Evolutionary conservation across 2,113 vertebrate species (phyloP), one percentile per base, ranked within the genome.

Genomic region (Meleagris gallopavo): DNA sequence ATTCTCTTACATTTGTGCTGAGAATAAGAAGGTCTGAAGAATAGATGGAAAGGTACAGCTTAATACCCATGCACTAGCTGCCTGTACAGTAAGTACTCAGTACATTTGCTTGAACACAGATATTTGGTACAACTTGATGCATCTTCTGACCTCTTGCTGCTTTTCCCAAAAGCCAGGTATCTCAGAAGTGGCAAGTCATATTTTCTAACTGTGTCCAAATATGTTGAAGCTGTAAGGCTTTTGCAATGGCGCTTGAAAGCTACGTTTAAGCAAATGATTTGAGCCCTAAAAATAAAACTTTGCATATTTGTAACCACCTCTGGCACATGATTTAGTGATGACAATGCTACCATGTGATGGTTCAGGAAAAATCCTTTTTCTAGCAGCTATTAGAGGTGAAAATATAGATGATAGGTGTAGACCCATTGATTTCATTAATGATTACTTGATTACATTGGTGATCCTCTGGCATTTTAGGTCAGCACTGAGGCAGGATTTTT

Each of bases 401-500:
- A 90, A 29, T 83, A 7, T 36, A 57, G 13, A 75, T 57, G 54
- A 30, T 54, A 54, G 52, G 17, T 74, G 52, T 50, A 48, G 34
- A 75, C 70, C 71, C 38, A 21, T 34, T 89, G 57, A 41, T 95
- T 90, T 90, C 9, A 29, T 67, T 89, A 75, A 55, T 75, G 38
- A 48, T 82, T 18, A 22, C 88, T 77, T 80, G 55, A 72, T 89
- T 72, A 36, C 22, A 38, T 50, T n/a, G 45, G 34, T 8, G 4
- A 36, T 73, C 25, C 13, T 86, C 32, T 57, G 30, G 27, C 40
- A 90, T 27, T 77, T 86, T 29, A 60, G 61, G 32, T 89, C 61
- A 91, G 30, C 50, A 60, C 25, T 4, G 24, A 82, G 87, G 78
- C 71, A 92, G 93, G 58, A 62, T 81, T 78, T 95, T 96, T 93